Conservation (phyloP, 2,888 invertebrate genomes). For the Nomada hirtipes region DNA sequence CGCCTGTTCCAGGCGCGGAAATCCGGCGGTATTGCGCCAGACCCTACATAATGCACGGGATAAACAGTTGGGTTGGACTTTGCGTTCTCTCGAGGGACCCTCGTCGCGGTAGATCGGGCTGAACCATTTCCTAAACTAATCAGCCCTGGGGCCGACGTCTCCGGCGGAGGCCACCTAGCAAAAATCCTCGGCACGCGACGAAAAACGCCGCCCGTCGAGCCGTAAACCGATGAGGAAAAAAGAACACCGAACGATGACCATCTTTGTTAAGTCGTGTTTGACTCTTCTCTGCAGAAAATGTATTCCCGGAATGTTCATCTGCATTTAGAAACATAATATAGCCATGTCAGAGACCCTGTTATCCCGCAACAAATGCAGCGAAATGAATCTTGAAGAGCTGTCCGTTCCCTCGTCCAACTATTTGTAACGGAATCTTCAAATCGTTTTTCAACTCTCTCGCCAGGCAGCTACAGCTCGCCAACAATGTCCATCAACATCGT, state of each 20-base stretch:
- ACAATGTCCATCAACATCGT: constrained; percentile 4
- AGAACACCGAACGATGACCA: not conserved
- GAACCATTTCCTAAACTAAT: constrained; percentile 76
- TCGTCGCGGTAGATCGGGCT: constrained; percentile 65
- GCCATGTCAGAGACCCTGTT: not conserved
- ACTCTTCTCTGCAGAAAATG: not conserved
- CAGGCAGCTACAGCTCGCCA: constrained; percentile 5
- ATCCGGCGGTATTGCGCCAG: constrained; percentile 36
- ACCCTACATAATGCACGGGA: constrained; percentile 29
- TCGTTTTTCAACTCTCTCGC: constrained; percentile 1
- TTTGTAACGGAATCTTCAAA: not conserved
- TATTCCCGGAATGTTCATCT: not conserved
- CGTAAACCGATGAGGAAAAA: not conserved
- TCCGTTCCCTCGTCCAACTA: not conserved
- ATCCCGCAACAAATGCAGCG: not conserved
- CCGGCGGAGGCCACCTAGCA: constrained; percentile 4
- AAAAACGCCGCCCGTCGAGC: constrained; percentile 6
- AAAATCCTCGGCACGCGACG: constrained; percentile 10
- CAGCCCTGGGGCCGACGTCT: constrained; percentile 40
- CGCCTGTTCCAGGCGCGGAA: constrained; percentile 16
- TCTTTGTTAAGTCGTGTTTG: not conserved
- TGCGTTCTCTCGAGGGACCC: constrained; percentile 37
- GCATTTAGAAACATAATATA: not conserved
- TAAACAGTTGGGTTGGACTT: constrained; percentile 42
- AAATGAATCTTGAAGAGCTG: not conserved